phyloP scores from a whole-genome alignment of 2,113 vertebrate genomes.

The Dicentrarchus labrax region DNA sequence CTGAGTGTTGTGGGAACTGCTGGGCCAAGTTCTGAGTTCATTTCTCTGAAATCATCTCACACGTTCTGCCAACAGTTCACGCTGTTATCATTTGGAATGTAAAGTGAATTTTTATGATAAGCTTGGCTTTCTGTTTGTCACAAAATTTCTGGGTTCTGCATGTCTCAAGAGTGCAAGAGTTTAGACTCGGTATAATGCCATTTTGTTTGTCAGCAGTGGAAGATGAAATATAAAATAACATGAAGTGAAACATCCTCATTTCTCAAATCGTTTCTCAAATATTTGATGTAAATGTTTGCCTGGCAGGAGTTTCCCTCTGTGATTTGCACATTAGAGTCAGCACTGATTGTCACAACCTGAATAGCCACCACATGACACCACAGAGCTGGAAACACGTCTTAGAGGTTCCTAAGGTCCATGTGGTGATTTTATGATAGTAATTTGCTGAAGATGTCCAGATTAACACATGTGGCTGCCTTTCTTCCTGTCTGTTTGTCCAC shows the following conservation, averaged over 20 bases:
- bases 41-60: slow-evolving; percentile 61
- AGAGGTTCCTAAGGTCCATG: slow-evolving; percentile 65
- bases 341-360: slow-evolving; percentile 54
- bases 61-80: slow-evolving; percentile 40
- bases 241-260: slow-evolving; percentile 33
- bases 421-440: slow-evolving; percentile 61
- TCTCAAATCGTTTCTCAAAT: slow-evolving; percentile 46
- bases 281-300: slow-evolving; percentile 47
- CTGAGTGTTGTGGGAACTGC: slow-evolving; percentile 23
- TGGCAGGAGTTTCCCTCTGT: slow-evolving; percentile 43
- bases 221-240: slow-evolving; percentile 27
- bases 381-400: slow-evolving; percentile 36
- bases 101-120: slow-evolving; percentile 50
- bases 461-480: slow-evolving; percentile 70
- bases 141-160: slow-evolving; percentile 43
- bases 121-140: slow-evolving; percentile 52
- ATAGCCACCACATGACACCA: slow-evolving; percentile 38
- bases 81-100: slow-evolving; percentile 49
- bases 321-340: slow-evolving; percentile 28
- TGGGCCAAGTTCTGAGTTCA: slow-evolving; percentile 54
- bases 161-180: slow-evolving; percentile 30
- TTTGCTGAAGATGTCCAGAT: slow-evolving; percentile 63
- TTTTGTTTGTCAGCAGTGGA: slow-evolving; percentile 57
- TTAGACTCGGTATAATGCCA: slow-evolving; percentile 31
- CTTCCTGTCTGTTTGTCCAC: slow-evolving; percentile 72